These are phyloP conservation scores for Micrastur ruficollis DNA, from an alignment of 2,797 vertebrate genomes.

Conservation along the genomic window DNA sequence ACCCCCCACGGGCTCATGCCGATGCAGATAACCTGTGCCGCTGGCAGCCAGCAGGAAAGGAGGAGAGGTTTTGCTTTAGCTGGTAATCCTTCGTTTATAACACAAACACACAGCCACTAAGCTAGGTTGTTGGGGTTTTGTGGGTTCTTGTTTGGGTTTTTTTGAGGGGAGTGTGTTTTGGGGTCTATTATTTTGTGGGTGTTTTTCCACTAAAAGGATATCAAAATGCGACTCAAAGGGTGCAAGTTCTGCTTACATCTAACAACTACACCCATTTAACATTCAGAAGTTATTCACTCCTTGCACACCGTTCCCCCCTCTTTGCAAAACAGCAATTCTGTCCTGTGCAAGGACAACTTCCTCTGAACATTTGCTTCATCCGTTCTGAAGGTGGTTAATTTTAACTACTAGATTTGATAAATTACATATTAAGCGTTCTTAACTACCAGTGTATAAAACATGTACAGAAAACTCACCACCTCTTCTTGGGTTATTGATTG, in stretches of 20 bases:
- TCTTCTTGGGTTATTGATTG: background rate
- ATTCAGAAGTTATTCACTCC: background rate
- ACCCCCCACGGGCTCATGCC: accelerated
- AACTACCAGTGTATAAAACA: background rate
- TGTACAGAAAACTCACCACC: background rate
- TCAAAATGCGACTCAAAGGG: too few species aligned
- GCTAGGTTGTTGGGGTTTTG: background rate
- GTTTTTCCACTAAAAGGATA: background rate
- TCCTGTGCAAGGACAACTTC: background rate
- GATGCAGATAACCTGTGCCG: background rate
- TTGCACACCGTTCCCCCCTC: background rate
- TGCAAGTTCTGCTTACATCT: background rate
- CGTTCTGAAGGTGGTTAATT: background rate
- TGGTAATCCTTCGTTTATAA: background rate
- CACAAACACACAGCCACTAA: background rate
- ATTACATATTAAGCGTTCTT: background rate
- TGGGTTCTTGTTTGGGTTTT: background rate
- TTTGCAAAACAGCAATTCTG: background rate
- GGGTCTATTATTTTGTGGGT: background rate
- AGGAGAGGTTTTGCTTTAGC: background rate
- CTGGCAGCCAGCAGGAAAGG: background rate
- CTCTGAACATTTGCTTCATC: background rate
- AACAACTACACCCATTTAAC: background rate
- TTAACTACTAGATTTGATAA: background rate
- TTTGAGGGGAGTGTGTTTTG: too few species aligned